Evolutionary conservation across 2,888 invertebrate species (phyloP).

Genomic region (Agrotis clavis): DNA sequence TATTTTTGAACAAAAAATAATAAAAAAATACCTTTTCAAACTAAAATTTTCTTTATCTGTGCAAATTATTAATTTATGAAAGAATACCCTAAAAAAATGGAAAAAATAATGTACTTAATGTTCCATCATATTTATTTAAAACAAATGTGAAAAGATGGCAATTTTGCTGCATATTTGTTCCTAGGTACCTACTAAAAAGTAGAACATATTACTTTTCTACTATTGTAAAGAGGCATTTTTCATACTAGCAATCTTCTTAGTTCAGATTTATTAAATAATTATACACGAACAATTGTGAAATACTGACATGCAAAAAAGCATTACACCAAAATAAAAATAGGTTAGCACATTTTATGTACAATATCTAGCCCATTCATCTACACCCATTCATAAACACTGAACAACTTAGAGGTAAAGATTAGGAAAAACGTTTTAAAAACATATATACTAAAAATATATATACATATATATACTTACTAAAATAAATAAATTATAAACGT

Average conservation of each 20-base stretch:
- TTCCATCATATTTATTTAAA: background rate
- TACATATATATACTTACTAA: too few species aligned
- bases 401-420: background rate
- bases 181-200: background rate
- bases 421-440: too few species aligned
- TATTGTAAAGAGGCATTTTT: background rate
- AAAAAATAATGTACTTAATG: background rate
- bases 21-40: background rate
- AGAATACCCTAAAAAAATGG: background rate
- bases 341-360: too few species aligned
- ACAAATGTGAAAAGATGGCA: background rate
- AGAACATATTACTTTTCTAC: background rate
- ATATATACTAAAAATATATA: too few species aligned
- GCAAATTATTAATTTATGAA: background rate
- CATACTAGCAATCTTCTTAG: slow-evolving; percentile 19
- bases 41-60: background rate
- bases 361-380: background rate
- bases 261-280: background rate
- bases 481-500: background rate
- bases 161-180: background rate
- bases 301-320: background rate
- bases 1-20: background rate
- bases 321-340: too few species aligned
- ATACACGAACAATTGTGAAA: too few species aligned
- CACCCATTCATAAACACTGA: background rate